Evolutionary conservation across 2,797 vertebrate species (phyloP).

Genomic region (Hybognathus amarus): DNA sequence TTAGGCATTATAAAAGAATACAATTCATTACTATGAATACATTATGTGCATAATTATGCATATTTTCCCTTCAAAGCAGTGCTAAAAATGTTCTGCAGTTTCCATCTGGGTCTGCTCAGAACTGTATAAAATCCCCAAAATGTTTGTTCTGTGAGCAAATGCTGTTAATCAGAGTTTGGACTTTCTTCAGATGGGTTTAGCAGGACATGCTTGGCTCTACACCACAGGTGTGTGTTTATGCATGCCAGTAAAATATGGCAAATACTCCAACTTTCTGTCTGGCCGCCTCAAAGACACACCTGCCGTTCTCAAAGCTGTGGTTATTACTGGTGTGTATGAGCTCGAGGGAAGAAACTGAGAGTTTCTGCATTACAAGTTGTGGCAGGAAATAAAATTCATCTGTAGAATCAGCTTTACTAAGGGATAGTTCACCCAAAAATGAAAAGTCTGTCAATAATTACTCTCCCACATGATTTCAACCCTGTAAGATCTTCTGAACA

Average conservation of each 20-base stretch:
- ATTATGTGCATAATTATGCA: not conserved
- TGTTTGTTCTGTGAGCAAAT: conserved; percentile 10
- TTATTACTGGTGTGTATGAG: not conserved
- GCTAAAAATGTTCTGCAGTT: not conserved
- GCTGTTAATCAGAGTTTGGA: conserved; percentile 22
- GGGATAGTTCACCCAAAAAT: too few relatives aligned
- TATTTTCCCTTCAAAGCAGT: not conserved
- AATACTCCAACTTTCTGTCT: conserved; percentile 18
- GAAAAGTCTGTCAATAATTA: too few relatives aligned
- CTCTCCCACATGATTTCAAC: too few relatives aligned
- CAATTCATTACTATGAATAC: not conserved
- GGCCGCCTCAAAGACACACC: conserved; percentile 14
- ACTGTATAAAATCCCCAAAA: not conserved
- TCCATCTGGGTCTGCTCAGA: conserved; percentile 11
- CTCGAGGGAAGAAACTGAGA: not conserved
- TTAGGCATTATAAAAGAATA: not conserved
- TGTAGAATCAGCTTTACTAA: too few relatives aligned
- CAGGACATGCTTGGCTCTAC: conserved; percentile 11
- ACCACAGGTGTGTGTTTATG: conserved; percentile 26
- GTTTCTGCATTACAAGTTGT: not conserved
- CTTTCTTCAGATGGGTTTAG: not conserved
- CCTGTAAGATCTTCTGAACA: too few relatives aligned
- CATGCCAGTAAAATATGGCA: conserved; percentile 8
- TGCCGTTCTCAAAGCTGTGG: conserved; percentile 10
- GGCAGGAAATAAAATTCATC: too few relatives aligned